These are phyloP conservation scores for Lamellibrachia luymesi DNA, from an alignment of 1,140 invertebrate species.

Conservation along the genomic window DNA sequence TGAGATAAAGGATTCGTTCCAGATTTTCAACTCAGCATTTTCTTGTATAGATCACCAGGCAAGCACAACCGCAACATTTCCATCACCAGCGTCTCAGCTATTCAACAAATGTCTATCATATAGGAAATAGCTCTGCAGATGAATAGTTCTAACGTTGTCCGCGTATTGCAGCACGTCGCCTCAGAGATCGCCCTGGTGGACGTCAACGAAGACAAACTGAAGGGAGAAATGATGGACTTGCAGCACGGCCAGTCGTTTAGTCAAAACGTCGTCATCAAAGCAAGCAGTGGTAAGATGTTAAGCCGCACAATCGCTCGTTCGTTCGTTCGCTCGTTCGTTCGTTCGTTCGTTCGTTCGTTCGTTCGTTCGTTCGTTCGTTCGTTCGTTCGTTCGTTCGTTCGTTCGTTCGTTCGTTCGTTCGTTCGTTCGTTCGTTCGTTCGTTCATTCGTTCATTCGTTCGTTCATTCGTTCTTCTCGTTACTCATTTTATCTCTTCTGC, in stretches of 20 bases:
- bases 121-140: not conserved
- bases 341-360: not conserved
- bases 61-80: not conserved
- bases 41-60: no score
- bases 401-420: no score
- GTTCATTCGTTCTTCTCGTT: no score
- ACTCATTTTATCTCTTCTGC: not conserved
- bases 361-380: not conserved
- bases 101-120: not conserved
- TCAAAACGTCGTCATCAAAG: slow-evolving; percentile 76
- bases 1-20: no score
- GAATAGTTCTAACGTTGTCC: no score
- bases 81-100: not conserved
- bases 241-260: slow-evolving; percentile 84
- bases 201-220: slow-evolving; percentile 73
- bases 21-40: no score
- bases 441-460: no score
- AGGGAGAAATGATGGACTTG: slow-evolving; percentile 85
- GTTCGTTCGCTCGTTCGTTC: not conserved
- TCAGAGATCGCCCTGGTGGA: slow-evolving; percentile 81
- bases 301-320: not conserved
- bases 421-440: no score
- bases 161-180: slow-evolving; percentile 67
- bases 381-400: no score
- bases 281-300: slow-evolving; percentile 62